Evolutionary conservation across 2,888 invertebrate species (phyloP), one percentile per base, ranked within the genome.

Genomic region (Perithous albicinctus): DNA sequence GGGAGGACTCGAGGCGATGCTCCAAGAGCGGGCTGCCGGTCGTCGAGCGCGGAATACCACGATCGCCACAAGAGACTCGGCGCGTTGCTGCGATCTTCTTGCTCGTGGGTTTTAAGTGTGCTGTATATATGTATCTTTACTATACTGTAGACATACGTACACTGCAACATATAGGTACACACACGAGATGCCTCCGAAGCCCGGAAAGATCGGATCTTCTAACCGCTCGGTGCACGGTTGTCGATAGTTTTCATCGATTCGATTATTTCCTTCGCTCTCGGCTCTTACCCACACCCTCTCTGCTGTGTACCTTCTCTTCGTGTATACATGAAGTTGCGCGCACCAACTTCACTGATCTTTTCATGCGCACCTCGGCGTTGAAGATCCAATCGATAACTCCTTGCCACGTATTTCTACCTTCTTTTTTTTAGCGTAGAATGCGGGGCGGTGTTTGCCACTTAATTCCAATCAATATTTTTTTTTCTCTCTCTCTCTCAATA

Each of bases 181-280:
- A 63, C 26, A 26, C 51, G 48, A 48, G 73, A 73, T 72, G 46
- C 48, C 73, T 66, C n/a, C 35, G 66, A 78, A 72, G 72, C 78
- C 73, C 78, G 78, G 72, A 78, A 78, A 78, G 72, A 78, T 73
- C 73, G 59, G 46, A 78, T 78, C 72, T 70, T n/a, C n/a, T n/a
- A n/a, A n/a, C 48, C 69, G 10, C 32, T 54, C 32, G 43, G 15
- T 29, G 70, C 38, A 46, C 56, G 66, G 15, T 78, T 54, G 72
- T 78, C 72, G 72, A 78, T 78, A 66, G 66, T 78, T 78, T 73
- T 73, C 78, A 78, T 61, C 78, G 73, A 78, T 66, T 72, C 73
- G 73, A 78, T 78, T 78, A 78, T 78, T 78, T 41, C 56, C 59
- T 43, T 29, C 15, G 59, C 43, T 46, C 64, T 46, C 18, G 15